Percentiles rank a stretch among this genome's conserved stretches.
Conservation (phyloP, 2,888 invertebrate species). For the Eupeodes latifasciatus region DNA sequence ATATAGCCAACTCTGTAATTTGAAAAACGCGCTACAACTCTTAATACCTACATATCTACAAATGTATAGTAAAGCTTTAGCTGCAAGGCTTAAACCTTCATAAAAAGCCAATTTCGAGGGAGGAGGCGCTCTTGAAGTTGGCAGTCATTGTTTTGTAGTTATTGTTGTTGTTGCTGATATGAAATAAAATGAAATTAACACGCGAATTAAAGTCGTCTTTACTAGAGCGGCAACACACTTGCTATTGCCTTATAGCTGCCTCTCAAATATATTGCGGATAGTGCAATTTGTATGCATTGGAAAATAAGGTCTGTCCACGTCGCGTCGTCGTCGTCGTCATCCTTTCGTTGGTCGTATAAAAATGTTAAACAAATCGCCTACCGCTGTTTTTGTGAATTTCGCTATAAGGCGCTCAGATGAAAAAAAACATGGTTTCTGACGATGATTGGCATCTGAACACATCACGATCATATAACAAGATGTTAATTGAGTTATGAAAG, state of each 20-base stretch:
- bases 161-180: conserved; percentile 25
- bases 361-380: conserved; percentile 72
- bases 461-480: conserved; percentile 53
- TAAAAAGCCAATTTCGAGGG: conserved; percentile 44
- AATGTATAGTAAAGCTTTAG: too few species aligned
- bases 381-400: conserved; percentile 36
- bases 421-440: conserved; percentile 31
- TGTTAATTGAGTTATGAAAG: conserved; percentile 62
- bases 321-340: neutral
- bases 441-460: conserved; percentile 48
- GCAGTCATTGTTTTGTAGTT: conserved; percentile 49
- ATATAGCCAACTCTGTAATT: conserved; percentile 42
- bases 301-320: conserved; percentile 16
- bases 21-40: conserved; percentile 18
- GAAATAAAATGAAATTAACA: conserved; percentile 63
- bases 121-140: conserved; percentile 3
- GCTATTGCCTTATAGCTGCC: conserved; percentile 24
- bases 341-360: conserved; percentile 41
- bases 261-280: conserved; percentile 11
- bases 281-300: conserved; percentile 59
- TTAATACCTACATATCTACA: too few species aligned
- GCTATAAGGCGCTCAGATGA: conserved; percentile 39
- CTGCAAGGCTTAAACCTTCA: conserved; percentile 40
- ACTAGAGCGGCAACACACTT: conserved; percentile 60
- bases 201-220: conserved; percentile 63